A percentile compares a stretch with the other conserved stretches of the same genome.
phyloP scores from a whole-genome alignment of 2,888 invertebrate genomes.

The Orchesella flavescens region DNA sequence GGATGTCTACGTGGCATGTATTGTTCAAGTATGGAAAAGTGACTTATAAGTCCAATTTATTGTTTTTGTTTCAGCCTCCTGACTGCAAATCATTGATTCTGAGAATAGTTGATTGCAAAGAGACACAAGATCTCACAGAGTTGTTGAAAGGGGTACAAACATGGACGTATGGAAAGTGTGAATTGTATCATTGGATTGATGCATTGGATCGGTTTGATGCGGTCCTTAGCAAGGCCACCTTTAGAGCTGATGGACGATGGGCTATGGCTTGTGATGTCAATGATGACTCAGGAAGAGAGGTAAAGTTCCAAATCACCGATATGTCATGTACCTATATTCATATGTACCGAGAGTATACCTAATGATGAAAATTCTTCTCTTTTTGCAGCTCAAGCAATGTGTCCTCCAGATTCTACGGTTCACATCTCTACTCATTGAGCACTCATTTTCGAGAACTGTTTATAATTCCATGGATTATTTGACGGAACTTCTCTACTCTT shows the following conservation, averaged over 20 bases:
- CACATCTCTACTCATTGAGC: conserved; percentile 88
- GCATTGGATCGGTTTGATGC: conserved; percentile 84
- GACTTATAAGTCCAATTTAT: background rate
- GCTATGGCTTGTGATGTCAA: conserved; percentile 83
- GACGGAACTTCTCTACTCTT: conserved; percentile 83
- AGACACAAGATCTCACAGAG: conserved; percentile 77
- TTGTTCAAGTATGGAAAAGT: too few relatives aligned
- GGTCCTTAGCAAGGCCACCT: conserved; percentile 84
- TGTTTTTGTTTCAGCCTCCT: conserved; percentile 76
- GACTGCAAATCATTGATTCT: conserved; percentile 86
- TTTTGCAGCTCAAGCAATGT: conserved; percentile 80
- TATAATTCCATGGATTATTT: conserved; percentile 92
- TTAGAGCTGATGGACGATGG: conserved; percentile 80
- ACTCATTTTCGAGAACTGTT: conserved; percentile 88
- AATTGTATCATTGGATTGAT: conserved; percentile 89
- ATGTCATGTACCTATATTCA: background rate
- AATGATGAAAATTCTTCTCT: background rate
- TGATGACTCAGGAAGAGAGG: conserved; percentile 77
- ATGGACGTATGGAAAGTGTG: conserved; percentile 91
- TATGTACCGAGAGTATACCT: background rate
- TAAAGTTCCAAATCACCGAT: too few relatives aligned
- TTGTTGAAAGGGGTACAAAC: conserved; percentile 84
- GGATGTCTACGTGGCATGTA: too few relatives aligned
- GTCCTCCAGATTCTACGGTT: conserved; percentile 85
- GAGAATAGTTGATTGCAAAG: conserved; percentile 79